These are phyloP conservation scores for Myripristis murdjan DNA, from an alignment of 2,797 vertebrate genomes.

Conservation along the genomic window DNA sequence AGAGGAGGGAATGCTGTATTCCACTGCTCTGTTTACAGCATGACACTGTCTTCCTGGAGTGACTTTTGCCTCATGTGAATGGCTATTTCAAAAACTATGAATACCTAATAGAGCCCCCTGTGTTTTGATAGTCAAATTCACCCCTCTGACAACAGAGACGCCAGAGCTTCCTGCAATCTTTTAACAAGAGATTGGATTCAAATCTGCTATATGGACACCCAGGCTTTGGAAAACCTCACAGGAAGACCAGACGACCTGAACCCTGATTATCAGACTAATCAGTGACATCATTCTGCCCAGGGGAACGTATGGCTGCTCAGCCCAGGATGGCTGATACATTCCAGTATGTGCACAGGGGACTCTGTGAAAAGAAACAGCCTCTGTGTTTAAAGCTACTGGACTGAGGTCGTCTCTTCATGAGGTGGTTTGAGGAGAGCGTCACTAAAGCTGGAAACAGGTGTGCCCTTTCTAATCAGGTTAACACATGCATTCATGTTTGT, in stretches of 20 bases:
- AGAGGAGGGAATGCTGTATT: no score
- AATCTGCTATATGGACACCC: conserved; percentile 4
- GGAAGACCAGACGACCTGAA: conserved; percentile 36
- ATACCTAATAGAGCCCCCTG: no score
- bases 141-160: no score
- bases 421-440: not conserved
- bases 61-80: no score
- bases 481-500: not conserved
- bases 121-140: no score
- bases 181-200: not conserved
- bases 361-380: conserved; percentile 11
- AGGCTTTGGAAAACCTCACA: conserved; percentile 27
- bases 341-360: conserved; percentile 33
- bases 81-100: no score
- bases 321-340: conserved; percentile 20
- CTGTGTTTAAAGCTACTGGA: conserved; percentile 21
- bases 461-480: not conserved
- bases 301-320: conserved; percentile 11
- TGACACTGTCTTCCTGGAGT: no score
- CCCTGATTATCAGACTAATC: conserved; percentile 58
- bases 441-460: not conserved
- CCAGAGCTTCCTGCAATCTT: no score
- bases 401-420: not conserved
- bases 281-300: conserved; percentile 55
- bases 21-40: no score